Base-by-base conservation (phyloP, 2,888 invertebrate species). In the Holacanthella duospinosa region DNA sequence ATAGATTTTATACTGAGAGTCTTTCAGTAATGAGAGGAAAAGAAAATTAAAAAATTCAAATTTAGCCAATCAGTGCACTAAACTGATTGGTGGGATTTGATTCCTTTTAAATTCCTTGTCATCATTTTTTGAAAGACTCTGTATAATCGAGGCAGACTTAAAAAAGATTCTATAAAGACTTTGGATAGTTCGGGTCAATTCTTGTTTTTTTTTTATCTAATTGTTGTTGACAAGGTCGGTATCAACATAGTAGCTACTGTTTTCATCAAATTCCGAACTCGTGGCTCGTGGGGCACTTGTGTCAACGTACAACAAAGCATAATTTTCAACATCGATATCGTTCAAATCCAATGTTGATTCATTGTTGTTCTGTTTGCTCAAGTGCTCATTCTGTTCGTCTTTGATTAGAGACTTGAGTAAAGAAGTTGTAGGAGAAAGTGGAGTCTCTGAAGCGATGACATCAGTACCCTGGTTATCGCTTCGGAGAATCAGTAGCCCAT, bases 241-340 rank as follows among this genome's bases (percentile, higher is more conserved):
- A 48, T 48, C 48, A 9, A 21, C 48, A 44, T 59, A 59, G n/a
- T 43, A 59, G 6, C 21, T 26, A n/a, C 29, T 29, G 19, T 19
- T 57, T 36, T 92, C 92, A 71, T 92, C 92, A 75, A 91, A 91
- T 76, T 92, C 91, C 12, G 90, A 91, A 28, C 82, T 86, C 0
- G 90, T 90, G 25, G 91, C 91, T 75, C 86, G 87, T 1, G 91
- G 91, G 16, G 91, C 89, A 75, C 90, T 84, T 61, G 87, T 63
- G 61, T 64, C 86, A 74, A 89, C 91, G 73, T 92, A 92, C 4
- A 48, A 21, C 64, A 92, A 77, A 36, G 91, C 91, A 76, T 89
- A 91, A 28, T 91, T 88, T 74, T 92, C 92, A 1, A 89, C 91
- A 71, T 54, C 29, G 1, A 48, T 48, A n/a, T 48, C 48, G 21